Conservation (phyloP, 2,888 invertebrate species). For the Deilephila porcellus region DNA sequence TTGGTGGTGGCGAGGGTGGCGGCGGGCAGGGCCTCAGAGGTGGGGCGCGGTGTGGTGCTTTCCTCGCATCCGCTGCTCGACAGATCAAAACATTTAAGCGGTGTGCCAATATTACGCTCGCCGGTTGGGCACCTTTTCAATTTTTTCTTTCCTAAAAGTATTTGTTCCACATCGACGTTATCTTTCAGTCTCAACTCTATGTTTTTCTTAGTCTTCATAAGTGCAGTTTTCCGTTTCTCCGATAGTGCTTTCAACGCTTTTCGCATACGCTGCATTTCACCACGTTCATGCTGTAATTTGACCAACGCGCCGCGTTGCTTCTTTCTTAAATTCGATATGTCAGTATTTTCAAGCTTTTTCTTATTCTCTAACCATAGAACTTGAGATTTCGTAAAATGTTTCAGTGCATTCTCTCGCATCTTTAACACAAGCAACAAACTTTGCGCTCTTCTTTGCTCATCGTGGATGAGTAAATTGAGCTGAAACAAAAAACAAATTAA, state of each 20-base stretch:
- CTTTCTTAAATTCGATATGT: constrained; percentile 85
- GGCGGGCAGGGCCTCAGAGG: constrained; percentile 39
- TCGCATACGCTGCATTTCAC: constrained; percentile 86
- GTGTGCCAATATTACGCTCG: constrained; percentile 61
- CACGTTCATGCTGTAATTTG: constrained; percentile 87
- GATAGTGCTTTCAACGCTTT: constrained; percentile 74
- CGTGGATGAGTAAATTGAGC: constrained; percentile 81
- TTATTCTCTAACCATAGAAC: constrained; percentile 79
- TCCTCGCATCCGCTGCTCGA: constrained; percentile 78
- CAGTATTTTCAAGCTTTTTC: constrained; percentile 76
- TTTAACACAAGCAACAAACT: constrained; percentile 77
- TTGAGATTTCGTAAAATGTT: constrained; percentile 80
- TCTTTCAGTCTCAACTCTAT: constrained; percentile 72
- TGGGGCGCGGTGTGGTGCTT: constrained; percentile 53
- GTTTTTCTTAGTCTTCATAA: constrained; percentile 77
- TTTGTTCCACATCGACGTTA: constrained; percentile 70
- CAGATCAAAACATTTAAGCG: constrained; percentile 77
- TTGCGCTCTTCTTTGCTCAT: constrained; percentile 80
- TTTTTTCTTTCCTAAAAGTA: constrained; percentile 71
- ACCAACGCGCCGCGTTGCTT: constrained; percentile 87
- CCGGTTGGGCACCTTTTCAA: constrained; percentile 57
- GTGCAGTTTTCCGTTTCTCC: constrained; percentile 73
- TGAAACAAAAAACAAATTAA: constrained; percentile 51
- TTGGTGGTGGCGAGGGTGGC: constrained; percentile 34
- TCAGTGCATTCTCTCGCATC: constrained; percentile 79